phyloP scores from a whole-genome alignment of 1,140 invertebrate species.

The Venturia canescens region DNA sequence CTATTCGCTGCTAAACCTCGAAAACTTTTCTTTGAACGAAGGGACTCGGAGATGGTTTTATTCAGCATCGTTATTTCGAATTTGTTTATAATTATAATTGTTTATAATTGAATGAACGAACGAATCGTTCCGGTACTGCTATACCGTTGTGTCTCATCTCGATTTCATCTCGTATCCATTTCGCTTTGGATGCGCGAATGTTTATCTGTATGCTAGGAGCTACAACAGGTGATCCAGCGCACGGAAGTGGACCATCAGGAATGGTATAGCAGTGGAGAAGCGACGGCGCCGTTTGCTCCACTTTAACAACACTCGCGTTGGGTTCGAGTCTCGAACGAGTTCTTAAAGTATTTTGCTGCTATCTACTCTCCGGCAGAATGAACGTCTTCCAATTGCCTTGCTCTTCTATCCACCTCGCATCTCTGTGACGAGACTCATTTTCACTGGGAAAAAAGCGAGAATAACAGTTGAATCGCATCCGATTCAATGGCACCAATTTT shows the following conservation, averaged over 20 bases:
- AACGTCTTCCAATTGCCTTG: slow-evolving; percentile 36
- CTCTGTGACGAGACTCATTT: slow-evolving; percentile 14
- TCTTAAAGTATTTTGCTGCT: slow-evolving; percentile 38
- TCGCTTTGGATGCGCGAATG: not conserved
- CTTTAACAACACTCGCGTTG: not conserved
- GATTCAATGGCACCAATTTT: slow-evolving; percentile 36
- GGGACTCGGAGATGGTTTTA: too few relatives aligned
- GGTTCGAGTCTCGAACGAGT: slow-evolving; percentile 17
- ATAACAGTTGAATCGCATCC: not conserved
- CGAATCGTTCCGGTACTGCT: too few relatives aligned
- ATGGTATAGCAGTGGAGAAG: not conserved
- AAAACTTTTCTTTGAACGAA: too few relatives aligned
- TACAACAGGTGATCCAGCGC: slow-evolving; percentile 19
- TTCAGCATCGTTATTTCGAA: too few relatives aligned
- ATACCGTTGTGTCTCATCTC: too few relatives aligned
- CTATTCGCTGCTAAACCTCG: too few relatives aligned
- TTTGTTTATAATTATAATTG: too few relatives aligned
- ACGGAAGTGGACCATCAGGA: slow-evolving; percentile 10
- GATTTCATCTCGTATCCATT: not conserved
- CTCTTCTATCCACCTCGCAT: not conserved
- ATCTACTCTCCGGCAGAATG: slow-evolving; percentile 30
- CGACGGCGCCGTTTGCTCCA: not conserved
- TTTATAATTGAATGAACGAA: not conserved
- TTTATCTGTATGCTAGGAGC: not conserved
- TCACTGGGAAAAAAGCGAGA: not conserved